These are phyloP conservation scores for Catharus fuscescens DNA, from an alignment of 2,113 vertebrate species.

Conservation along the genomic window DNA sequence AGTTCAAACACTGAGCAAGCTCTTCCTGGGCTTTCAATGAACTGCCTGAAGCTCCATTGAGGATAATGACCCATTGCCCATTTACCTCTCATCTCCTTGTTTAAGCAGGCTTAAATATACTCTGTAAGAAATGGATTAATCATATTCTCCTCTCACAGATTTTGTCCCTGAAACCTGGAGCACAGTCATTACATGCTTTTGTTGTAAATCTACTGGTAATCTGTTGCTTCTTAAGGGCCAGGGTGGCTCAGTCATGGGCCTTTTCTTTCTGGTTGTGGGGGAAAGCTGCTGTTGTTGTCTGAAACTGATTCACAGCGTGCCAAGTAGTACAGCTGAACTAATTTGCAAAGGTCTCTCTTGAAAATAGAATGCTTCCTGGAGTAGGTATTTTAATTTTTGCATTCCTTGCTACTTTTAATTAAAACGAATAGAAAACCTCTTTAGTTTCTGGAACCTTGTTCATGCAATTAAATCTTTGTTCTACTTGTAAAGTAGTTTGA, in stretches of 20 bases:
- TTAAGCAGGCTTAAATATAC: not conserved
- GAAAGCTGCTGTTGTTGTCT: slow-evolving; percentile 1
- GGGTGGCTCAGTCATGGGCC: not conserved
- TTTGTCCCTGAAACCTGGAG: not conserved
- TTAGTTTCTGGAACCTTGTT: not conserved
- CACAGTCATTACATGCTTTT: not conserved
- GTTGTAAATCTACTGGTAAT: not conserved
- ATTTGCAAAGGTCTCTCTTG: slow-evolving; percentile 6
- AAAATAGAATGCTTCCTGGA: slow-evolving; percentile 34
- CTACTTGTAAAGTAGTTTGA: not conserved
- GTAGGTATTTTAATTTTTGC: slow-evolving; percentile 14
- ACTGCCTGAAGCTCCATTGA: not conserved
- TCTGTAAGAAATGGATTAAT: not conserved
- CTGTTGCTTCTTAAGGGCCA: not conserved
- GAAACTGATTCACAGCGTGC: not conserved
- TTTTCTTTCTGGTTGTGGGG: not conserved
- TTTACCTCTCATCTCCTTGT: not conserved
- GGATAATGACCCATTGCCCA: not conserved
- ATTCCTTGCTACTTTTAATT: slow-evolving; percentile 20
- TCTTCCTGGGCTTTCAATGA: not conserved
- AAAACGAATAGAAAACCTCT: not conserved
- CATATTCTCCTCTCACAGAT: not conserved
- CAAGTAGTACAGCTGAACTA: slow-evolving; percentile 28
- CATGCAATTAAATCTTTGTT: not conserved
- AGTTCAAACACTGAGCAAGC: not conserved